Evolutionary conservation across 2,113 vertebrate species (phyloP), one percentile per base, ranked within the genome.

Genomic region (Rhipidura dahli): DNA sequence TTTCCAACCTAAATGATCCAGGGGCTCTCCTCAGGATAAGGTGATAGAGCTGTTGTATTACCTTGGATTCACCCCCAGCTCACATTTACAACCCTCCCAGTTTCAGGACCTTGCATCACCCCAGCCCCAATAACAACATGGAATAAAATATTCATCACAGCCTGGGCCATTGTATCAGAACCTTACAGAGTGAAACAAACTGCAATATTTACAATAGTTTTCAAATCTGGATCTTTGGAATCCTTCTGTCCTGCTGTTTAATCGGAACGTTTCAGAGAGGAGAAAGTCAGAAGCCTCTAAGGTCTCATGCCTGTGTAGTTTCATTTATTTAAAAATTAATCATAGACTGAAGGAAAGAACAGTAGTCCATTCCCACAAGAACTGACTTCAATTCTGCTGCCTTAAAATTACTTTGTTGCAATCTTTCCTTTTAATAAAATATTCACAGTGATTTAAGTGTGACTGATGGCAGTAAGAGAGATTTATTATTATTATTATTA

Each of bases 281-380:
- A 78, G n/a, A 35, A 94, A 86, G 80, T 51, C 75, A 93, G 82
- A 77, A 80, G 51, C 76, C 90, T 94, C 75, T 13, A 26, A 88
- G 68, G 71, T 44, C 93, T 90, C 82, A 54, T 66, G 90, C 42
- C 59, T 88, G 79, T 81, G 90, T 73, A 88, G 78, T 86, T 96
- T 75, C 85, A 78, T 94, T 93, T 95, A 71, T 92, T 95, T 95
- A 96, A 95, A 94, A 94, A 93, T 93, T 96, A 90, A 94, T 92
- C 85, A 70, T 30, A 91, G 54, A 33, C 56, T 70, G 68, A 93
- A 90, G 78, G 87, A 82, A 91, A 90, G 82, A 96, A 90, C 75
- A 83, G 73, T 35, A 72, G 57, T 49, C 40, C 39, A 12, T 83
- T 96, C 96, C 85, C 92, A 70, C 75, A 83, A 90, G 94, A 83